Evolutionary conservation across 1,140 invertebrate species (phyloP), one percentile per base, ranked within the genome.

Genomic region (Drosophila lowei): DNA sequence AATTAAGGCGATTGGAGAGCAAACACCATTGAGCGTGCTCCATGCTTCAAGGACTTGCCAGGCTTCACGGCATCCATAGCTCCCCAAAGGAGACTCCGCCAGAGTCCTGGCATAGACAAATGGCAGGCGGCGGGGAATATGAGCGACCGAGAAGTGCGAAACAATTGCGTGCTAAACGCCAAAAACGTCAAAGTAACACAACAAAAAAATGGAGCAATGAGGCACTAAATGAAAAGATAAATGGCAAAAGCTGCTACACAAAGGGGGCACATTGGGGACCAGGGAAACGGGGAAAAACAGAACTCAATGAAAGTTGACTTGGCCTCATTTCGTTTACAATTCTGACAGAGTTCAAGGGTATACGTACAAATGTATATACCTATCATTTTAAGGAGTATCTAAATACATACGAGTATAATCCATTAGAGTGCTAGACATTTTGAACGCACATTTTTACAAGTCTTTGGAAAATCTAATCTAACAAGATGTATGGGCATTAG

Each of bases 101-200:
- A 47, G 52, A 60, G 49, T 15, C 50, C 13, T 56, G 56, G 48
- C 77, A 74, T 49, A 61, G 58, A 64, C 77, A 63, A 77, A 65
- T 71, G 61, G 49, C 38, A 55, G 58, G 53, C 72, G 61, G 53
- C 72, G 61, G 52, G 68, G 67, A 53, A 81, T 77, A 68, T 76
- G 59, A 81, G 23, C 23, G 23, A 25, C 23, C 23, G 23, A 25
- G 23, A 25, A 25, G 74, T 83, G 83, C 78, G 71, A 88, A 86
- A 89, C 83, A 86, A 86, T 86, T 86, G 83, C 83, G 83, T 86
- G 83, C 78, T 88, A 75, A 88, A 83, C 81, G 74, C 77, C 83
- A 86, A 83, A 86, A 88, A 81, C 59, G 83, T 88, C 83, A 86
- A 86, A 81, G 59, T 71, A 46, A 70, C 70, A 60, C 44, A 54